Evolutionary conservation across 1,140 invertebrate species (phyloP), one percentile per base, ranked within the genome.

Genomic region (Hormaphis cornu): DNA sequence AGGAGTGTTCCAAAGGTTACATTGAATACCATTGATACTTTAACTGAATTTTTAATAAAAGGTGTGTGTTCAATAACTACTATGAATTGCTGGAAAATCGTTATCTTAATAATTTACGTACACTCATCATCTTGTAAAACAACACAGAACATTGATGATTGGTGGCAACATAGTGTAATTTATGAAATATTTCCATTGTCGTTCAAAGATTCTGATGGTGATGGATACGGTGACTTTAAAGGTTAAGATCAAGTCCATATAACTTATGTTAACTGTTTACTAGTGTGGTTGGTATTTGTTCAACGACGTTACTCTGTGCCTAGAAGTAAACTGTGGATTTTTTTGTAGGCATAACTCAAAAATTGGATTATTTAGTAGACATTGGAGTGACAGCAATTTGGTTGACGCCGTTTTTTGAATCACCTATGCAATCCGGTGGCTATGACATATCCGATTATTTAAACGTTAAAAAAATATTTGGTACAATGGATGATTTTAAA

Each of bases 341-440:
- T 24, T 69, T n/a, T 76, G n/a, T n/a, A 37, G 78, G 77, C 7
- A 77, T 79, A 10, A 74, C 70, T 3, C 56, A 76, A 30, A 84
- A 85, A 72, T 73, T 90, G 20, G 75, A 80, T 1, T 86, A 90
- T 76, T 74, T 91, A 0, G 78, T 81, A 37, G 82, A 86, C 48
- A 74, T 85, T 1, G 87, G 86, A 3, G 81, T 87, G 2, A 81
- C 82, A 5, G 70, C 69, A 16, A 59, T 90, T 58, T 89, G 87
- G 86, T 75, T 91, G 40, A 88, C 85, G 22, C 86, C 87, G 2
- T 84, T 90, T 46, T 89, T 84, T 75, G 79, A 81, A 69, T 86
- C 85, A 0, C 85, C 86, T 0, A 84, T 87, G 81, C 79, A 83
- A 3, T 87, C 89, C 78, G 83, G 83, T 72, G 88, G 87, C 2